Conservation (phyloP, 1,140 invertebrate genomes). For the Palaemon carinicauda region DNA sequence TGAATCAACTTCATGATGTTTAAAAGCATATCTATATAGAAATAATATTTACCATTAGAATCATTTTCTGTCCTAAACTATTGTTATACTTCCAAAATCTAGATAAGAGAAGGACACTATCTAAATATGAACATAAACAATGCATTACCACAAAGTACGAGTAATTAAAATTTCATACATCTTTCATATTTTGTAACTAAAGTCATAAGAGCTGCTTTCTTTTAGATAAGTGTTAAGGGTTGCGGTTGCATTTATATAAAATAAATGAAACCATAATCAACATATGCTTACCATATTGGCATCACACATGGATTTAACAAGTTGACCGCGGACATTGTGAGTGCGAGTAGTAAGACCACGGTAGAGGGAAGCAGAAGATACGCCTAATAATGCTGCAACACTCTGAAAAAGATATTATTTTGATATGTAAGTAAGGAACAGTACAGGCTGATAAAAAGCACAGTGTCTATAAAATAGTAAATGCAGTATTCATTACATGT, state of each 20-base stretch:
- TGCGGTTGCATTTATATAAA: background rate
- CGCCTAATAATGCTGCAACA: slow-evolving; percentile 83
- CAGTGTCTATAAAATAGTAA: background rate
- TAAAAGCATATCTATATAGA: too few species aligned
- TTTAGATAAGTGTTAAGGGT: background rate
- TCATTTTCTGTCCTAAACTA: too few species aligned
- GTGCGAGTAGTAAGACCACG: slow-evolving; percentile 84
- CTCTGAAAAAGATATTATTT: slow-evolving; percentile 70
- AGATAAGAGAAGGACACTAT: too few species aligned
- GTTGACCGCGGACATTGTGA: slow-evolving; percentile 82
- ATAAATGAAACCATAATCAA: background rate
- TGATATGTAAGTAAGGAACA: background rate
- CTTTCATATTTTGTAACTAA: too few species aligned
- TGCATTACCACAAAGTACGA: background rate
- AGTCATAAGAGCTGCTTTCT: background rate
- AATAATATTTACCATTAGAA: too few species aligned
- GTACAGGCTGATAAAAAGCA: background rate
- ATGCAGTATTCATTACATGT: background rate
- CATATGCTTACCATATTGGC: slow-evolving; percentile 74
- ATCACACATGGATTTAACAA: slow-evolving; percentile 83
- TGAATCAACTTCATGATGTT: too few species aligned
- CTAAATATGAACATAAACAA: too few species aligned
- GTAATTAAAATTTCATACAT: background rate
- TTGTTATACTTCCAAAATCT: too few species aligned
- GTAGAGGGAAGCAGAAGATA: slow-evolving; percentile 78